These are phyloP conservation scores for Cheirogaleus major DNA, from an alignment of 2,797 vertebrate genomes.

Conservation along the genomic window DNA sequence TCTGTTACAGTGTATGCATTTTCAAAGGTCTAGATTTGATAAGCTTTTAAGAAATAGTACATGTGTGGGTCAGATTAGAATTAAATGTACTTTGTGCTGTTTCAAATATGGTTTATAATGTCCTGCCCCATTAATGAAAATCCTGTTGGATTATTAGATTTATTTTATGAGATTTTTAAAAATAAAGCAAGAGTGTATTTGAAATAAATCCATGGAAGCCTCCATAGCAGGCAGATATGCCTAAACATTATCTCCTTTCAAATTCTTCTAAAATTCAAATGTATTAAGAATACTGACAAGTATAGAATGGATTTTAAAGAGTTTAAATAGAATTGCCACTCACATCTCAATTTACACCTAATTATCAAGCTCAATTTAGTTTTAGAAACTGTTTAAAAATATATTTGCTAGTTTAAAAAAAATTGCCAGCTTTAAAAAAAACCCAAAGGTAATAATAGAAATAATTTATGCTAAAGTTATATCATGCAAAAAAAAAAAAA, in stretches of 20 bases:
- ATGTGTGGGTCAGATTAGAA: slow-evolving; percentile 67
- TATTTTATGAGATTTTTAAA: slow-evolving; percentile 16
- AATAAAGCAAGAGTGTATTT: slow-evolving; percentile 28
- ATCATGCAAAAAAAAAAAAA: neutral
- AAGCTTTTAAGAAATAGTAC: slow-evolving; percentile 78
- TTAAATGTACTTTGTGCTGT: slow-evolving; percentile 47
- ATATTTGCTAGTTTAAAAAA: slow-evolving; percentile 74
- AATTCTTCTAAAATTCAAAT: slow-evolving; percentile 66
- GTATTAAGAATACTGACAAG: slow-evolving; percentile 71
- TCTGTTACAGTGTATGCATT: slow-evolving; percentile 82
- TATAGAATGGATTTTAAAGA: slow-evolving; percentile 63
- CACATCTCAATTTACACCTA: slow-evolving; percentile 77
- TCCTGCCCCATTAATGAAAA: slow-evolving; percentile 40
- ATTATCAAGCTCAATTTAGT: slow-evolving; percentile 80
- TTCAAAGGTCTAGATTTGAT: slow-evolving; percentile 79
- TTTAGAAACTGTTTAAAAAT: slow-evolving; percentile 79
- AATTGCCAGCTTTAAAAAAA: slow-evolving; percentile 63
- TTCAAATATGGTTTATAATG: slow-evolving; percentile 21
- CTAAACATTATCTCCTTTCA: slow-evolving; percentile 30
- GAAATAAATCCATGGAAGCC: slow-evolving; percentile 45
- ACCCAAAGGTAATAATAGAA: slow-evolving; percentile 67
- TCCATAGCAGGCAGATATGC: neutral
- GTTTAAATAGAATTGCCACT: slow-evolving; percentile 77
- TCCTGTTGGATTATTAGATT: neutral
- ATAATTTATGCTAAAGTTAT: slow-evolving; percentile 74